Base-by-base conservation (phyloP, 2,888 invertebrate genomes). In the Dascillus cervinus region DNA sequence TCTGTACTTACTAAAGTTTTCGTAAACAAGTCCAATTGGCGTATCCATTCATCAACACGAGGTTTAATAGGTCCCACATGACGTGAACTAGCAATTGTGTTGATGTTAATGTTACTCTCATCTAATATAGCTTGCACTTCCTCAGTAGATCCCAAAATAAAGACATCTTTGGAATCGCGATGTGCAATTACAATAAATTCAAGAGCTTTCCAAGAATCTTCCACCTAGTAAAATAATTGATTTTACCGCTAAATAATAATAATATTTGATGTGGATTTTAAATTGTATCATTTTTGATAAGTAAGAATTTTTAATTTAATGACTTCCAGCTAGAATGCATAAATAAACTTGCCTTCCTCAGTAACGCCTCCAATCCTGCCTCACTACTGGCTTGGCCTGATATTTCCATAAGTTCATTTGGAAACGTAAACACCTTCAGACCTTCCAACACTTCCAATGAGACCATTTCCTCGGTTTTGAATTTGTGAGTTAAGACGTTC, bases 381-480 rank as follows among this genome's bases (percentile, higher is more conserved):
- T 94, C 92, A 2, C 90, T 88, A 47, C 85, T 88, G 0, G 92
- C 92, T 57, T 88, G 85, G 0, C 82, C 82, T 0, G 90, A 84
- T 4, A 92, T 77, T 55, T 91, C 88, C 75, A 84, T 82, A 9
- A 94, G 62, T 39, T 81, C 77, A 5, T 81, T 75, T 0, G 78
- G 75, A 49, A 77, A 76, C 26, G 75, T 74, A 62, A 89, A 89
- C 0, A 81, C 82, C n/a, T 79, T 73, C 3, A 82, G 66, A 1
- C 79, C 75, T 37, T 84, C 82, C 25, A 90, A 71, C 12, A 75
- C 64, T 8, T 72, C 70, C 9, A 91, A 65, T 0, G 80, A 83
- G 11, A 86, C 52, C 5, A 66, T 60, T 46, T 76, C 75, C 13
- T 85, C 85, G 0, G 77, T 72, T 20, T 75, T 75, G 49, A 88